Conservation (phyloP, 2,797 vertebrate genomes). For the Cryptoblepharus egeriae region DNA sequence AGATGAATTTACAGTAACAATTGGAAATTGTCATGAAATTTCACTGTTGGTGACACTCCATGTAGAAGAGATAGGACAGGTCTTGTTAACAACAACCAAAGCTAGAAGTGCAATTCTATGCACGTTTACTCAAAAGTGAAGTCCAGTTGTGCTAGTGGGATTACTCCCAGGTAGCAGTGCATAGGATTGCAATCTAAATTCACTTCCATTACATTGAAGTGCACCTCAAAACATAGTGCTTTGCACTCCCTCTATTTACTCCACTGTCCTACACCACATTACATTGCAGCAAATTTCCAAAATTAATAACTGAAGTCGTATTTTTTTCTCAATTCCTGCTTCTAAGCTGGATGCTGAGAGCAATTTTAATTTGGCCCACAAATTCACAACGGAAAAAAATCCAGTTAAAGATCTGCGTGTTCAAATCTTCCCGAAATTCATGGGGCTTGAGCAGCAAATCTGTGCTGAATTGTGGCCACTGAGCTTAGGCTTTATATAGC, state of each 20-base stretch:
- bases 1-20: constrained; percentile 22
- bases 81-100: neutral
- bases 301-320: no score
- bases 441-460: neutral
- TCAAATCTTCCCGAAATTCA: neutral
- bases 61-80: neutral
- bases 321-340: neutral
- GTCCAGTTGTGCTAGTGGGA: no score
- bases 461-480: constrained; percentile 3
- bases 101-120: neutral
- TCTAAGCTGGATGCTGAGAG: neutral
- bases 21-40: constrained; percentile 45
- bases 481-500: constrained; percentile 39
- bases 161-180: no score
- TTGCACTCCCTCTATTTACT: no score
- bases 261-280: no score
- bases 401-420: neutral
- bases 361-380: constrained; percentile 26
- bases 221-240: no score
- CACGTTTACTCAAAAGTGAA: no score
- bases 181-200: no score
- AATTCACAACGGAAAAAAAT: neutral
- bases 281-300: neutral
- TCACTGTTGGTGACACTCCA: constrained; percentile 47
- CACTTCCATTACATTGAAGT: neutral